These are phyloP conservation scores for Ctenopoma multispine DNA, from an alignment of 2,797 vertebrate genomes.

Conservation along the genomic window DNA sequence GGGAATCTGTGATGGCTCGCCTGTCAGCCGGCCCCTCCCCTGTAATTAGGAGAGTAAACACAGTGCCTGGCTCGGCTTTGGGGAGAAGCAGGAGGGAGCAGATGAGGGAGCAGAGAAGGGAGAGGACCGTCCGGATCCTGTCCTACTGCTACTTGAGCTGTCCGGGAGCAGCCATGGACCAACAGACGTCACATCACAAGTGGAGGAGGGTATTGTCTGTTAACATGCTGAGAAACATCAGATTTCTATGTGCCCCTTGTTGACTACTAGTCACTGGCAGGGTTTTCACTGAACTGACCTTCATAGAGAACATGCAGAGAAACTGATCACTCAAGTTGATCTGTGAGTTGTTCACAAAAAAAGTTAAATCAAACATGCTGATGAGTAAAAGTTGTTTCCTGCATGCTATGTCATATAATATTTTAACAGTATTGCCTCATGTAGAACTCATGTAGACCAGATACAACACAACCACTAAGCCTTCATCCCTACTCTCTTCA, in stretches of 20 bases:
- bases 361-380: not conserved
- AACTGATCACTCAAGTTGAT: slow-evolving; percentile 17
- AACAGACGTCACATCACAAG: slow-evolving; percentile 47
- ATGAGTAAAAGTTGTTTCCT: slow-evolving; percentile 5
- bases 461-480: slow-evolving; percentile 42
- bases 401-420: slow-evolving; percentile 11
- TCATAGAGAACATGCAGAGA: slow-evolving; percentile 25
- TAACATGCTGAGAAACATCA: slow-evolving; percentile 31
- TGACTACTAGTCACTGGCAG: slow-evolving; percentile 19
- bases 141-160: slow-evolving; percentile 88
- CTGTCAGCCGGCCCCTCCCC: slow-evolving; percentile 93
- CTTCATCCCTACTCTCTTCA: slow-evolving; percentile 61
- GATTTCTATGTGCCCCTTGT: slow-evolving; percentile 23
- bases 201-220: slow-evolving; percentile 27
- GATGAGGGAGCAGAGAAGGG: slow-evolving; percentile 62
- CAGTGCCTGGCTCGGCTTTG: slow-evolving; percentile 75
- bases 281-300: slow-evolving; percentile 23
- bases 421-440: not conserved
- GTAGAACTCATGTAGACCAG: slow-evolving; percentile 14
- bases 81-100: slow-evolving; percentile 76
- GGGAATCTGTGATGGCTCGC: slow-evolving; percentile 83
- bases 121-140: slow-evolving; percentile 75
- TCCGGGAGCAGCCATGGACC: slow-evolving; percentile 72
- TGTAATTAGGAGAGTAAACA: slow-evolving; percentile 99
- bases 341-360: not conserved